Evolutionary conservation across 2,797 vertebrate genomes (phyloP), one percentile per base, ranked within the genome.

Genomic region (Threskiornis aethiopicus): DNA sequence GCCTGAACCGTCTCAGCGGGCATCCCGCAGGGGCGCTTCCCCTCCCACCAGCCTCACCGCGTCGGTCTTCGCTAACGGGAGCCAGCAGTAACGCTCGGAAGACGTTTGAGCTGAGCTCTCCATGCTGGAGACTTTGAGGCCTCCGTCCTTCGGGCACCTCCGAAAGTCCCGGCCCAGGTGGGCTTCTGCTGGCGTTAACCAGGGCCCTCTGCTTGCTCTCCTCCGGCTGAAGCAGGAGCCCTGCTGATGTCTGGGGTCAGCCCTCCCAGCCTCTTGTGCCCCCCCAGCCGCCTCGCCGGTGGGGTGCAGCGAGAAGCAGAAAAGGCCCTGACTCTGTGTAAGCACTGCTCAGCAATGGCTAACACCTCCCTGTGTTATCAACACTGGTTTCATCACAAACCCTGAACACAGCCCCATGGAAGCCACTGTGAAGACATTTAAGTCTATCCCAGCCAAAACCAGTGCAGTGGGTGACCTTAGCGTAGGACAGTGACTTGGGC

Each of bases 111-210:
- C 18, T 0, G 4, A 22, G 21, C n/a, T 6, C 26, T 47, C 29
- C 54, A 2, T 3, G 25, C n/a, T 8, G 46, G 46, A 11, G n/a
- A 5, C 16, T 5, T 0, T 0, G n/a, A 22, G n/a, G 17, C 20
- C 17, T 39, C 49, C 19, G n/a, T 7, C 57, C 57, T 24, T 15
- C 15, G 7, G 5, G 14, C 21, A 10, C 57, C n/a, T 24, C n/a
- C 3, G 10, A 35, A 22, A 11, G 5, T 5, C 22, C 57, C n/a
- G 5, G n/a, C n/a, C 57, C 20, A 4, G 5, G 31, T 6, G 51
- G 2, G 6, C 26, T 51, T 6, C 51, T 28, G 51, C 28, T 18
- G 54, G 6, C 33, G 4, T 4, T 9, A 2, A 57, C 3, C 13
- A 6, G 8, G 31, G 20, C 55, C 54, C 13, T 12, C 33, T 2